Conservation (phyloP, 2,113 vertebrate genomes). For the Sminthopsis crassicaudata region DNA sequence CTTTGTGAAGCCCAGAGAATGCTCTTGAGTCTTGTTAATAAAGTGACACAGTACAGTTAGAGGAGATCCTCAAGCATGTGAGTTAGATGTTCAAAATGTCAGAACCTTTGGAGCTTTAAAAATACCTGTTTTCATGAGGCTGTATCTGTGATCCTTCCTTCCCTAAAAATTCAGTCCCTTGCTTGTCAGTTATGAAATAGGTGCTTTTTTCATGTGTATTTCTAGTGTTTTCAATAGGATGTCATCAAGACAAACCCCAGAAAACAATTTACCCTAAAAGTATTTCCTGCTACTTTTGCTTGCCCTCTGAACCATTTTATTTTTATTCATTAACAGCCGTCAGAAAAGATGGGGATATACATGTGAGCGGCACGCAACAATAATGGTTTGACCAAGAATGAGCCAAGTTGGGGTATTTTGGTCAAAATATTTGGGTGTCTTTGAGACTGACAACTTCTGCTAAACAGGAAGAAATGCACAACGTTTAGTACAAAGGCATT, state of each 20-base stretch:
- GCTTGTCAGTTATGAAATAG: background rate
- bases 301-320: background rate
- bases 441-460: background rate
- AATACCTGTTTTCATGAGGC: background rate
- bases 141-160: background rate
- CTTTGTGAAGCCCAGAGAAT: background rate
- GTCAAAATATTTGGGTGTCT: background rate
- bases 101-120: background rate
- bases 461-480: background rate
- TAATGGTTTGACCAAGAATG: background rate
- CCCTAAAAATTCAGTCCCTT: background rate
- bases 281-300: background rate
- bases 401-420: background rate
- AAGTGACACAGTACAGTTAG: background rate
- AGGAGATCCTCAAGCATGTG: background rate
- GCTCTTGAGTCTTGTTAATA: background rate
- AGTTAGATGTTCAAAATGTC: background rate
- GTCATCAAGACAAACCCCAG: background rate
- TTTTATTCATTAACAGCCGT: background rate
- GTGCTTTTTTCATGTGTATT: background rate
- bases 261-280: background rate
- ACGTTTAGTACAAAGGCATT: background rate
- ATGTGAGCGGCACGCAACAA: background rate
- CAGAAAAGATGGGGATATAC: background rate
- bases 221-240: conserved; percentile 14